Conservation (phyloP, 2,797 vertebrate genomes). For the Eidolon dupreanum region DNA sequence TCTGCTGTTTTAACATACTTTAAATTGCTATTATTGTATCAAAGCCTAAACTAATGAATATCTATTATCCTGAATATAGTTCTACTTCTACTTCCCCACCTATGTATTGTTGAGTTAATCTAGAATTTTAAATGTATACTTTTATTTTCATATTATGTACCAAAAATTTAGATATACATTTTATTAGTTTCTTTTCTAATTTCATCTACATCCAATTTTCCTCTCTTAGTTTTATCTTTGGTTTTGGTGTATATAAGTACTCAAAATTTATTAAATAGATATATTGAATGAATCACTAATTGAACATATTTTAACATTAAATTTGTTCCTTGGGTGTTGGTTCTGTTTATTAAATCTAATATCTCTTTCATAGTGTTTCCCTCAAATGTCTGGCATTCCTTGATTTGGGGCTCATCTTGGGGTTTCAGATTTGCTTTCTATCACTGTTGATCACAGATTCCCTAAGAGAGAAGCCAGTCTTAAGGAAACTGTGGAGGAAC, state of each 20-base stretch:
- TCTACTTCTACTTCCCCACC: background rate
- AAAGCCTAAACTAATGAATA: slow-evolving; percentile 18
- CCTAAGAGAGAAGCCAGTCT: background rate
- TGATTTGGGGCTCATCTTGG: background rate
- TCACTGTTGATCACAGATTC: background rate
- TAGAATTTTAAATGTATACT: background rate
- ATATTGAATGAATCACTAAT: background rate
- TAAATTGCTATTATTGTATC: slow-evolving; percentile 7
- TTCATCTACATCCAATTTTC: background rate
- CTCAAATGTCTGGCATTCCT: background rate
- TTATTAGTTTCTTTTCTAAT: background rate
- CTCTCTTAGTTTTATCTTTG: slow-evolving; percentile 9
- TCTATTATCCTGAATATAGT: background rate
- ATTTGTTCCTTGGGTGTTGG: background rate
- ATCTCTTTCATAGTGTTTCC: background rate
- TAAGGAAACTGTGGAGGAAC: background rate
- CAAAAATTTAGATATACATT: background rate
- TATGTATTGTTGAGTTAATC: background rate
- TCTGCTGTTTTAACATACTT: slow-evolving; percentile 9
- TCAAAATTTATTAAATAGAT: background rate
- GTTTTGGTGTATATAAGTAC: background rate
- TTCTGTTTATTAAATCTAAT: background rate
- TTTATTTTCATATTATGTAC: background rate
- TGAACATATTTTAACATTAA: background rate
- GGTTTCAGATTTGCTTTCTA: background rate